Conservation (phyloP, 2,888 invertebrate species). For the Criorhina ranunculi region DNA sequence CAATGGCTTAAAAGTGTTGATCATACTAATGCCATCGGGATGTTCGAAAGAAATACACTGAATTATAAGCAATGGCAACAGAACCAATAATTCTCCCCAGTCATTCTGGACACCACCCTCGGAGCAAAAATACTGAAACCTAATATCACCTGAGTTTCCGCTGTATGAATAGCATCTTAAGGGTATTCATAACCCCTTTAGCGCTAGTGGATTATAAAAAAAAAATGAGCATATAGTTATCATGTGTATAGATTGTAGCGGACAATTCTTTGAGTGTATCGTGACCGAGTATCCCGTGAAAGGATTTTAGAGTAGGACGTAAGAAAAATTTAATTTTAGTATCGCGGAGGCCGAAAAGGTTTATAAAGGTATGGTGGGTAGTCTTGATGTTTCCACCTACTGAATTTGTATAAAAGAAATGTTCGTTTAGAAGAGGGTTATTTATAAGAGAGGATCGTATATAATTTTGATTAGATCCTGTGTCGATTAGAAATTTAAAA, state of each 20-base stretch:
- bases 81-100: too few relatives aligned
- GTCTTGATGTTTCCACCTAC: background rate
- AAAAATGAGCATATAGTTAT: slow-evolving; percentile 42
- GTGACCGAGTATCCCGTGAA: slow-evolving; percentile 53
- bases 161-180: too few relatives aligned
- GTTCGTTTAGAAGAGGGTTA: background rate
- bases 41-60: too few relatives aligned
- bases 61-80: too few relatives aligned
- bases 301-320: slow-evolving; percentile 45
- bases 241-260: slow-evolving; percentile 35
- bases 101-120: too few relatives aligned
- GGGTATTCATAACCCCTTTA: too few relatives aligned
- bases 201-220: too few relatives aligned
- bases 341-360: slow-evolving; percentile 3
- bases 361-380: slow-evolving; percentile 72
- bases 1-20: too few relatives aligned
- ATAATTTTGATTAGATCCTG: background rate
- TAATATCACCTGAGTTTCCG: too few relatives aligned
- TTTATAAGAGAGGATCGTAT: background rate
- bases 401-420: background rate
- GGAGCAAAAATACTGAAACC: too few relatives aligned
- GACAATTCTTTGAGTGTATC: slow-evolving; percentile 45
- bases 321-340: slow-evolving; percentile 49
- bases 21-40: too few relatives aligned
- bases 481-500: background rate